A percentile compares a stretch with the other conserved stretches of the same genome.
These are phyloP conservation scores for Aramus guarauna DNA, from an alignment of 2,113 vertebrate species.

Conservation along the genomic window DNA sequence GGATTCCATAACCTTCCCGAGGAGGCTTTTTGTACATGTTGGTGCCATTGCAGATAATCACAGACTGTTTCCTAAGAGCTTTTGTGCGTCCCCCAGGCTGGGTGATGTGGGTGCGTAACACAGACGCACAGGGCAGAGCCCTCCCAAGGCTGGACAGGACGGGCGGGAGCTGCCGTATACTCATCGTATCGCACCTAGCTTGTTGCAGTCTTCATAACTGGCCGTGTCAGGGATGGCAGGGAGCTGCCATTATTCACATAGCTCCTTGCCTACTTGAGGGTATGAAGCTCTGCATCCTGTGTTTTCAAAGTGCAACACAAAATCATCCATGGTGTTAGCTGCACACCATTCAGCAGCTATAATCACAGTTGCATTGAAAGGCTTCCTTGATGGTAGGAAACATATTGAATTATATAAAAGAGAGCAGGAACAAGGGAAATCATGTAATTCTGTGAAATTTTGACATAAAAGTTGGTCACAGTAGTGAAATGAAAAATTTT, in stretches of 20 bases:
- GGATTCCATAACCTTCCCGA: neutral
- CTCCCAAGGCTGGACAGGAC: neutral
- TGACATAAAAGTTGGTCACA: neutral
- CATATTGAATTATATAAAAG: neutral
- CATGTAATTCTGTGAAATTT: neutral
- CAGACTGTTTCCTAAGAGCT: neutral
- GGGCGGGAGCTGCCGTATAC: accelerated
- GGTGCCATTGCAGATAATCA: accelerated
- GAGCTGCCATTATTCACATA: accelerated
- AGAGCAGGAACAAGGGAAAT: neutral
- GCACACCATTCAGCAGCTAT: neutral
- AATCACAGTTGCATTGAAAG: neutral
- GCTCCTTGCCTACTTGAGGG: neutral
- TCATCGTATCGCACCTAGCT: accelerated
- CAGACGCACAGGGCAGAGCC: neutral
- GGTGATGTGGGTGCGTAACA: neutral
- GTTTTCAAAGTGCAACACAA: neutral
- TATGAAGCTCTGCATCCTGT: accelerated
- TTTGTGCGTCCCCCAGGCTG: neutral
- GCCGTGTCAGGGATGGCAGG: accelerated
- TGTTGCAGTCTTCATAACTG: neutral
- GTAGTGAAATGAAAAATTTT: neutral
- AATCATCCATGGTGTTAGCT: neutral
- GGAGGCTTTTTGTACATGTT: neutral
- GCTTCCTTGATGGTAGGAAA: neutral